Base-by-base conservation (phyloP, 1,140 invertebrate species). In the Macrobrachium nipponense region DNA sequence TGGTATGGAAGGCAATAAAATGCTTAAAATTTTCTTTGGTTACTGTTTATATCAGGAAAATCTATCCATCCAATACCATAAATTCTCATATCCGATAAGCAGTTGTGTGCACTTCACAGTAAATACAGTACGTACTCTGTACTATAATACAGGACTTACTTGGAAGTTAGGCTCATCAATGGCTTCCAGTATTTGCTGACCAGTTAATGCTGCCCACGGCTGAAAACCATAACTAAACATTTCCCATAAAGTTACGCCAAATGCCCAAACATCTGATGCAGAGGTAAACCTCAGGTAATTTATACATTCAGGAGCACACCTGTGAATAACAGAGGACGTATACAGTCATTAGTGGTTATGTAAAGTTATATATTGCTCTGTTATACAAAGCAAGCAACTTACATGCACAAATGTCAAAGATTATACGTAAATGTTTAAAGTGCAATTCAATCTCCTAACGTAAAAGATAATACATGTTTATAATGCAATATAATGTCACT, bases 161-260 rank as follows among this genome's bases (percentile, higher is more conserved):
- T 94, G 91, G 93, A 89, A 97, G 90, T 97, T 96, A 5, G 98
- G 98, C 83, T 96, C 95, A 91, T 99, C 98, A 79, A 99, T 98
- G 0, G 97, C 96, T 90, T 98, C 97, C 2, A 99, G 91, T 88
- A 99, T 99, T 92, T 99, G 95, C 89, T 98, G 96, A 0, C 98
- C 98, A 0, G 97, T 98, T 36, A 98, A 93, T 0, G 97, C 98
- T 0, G 96, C 96, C 98, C 98, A 99, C 0, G 98, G 98, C 91
- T 99, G 97, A 90, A 98, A 97, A 14, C 98, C 98, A 90, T 98
- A 99, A 15, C 97, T 97, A 90, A 99, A 99, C 96, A 99, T 98
- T 92, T 99, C 98, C 98, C 98, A 99, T 0, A 99, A 91, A n/a
- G 97, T 98, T 0, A 99, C 98, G 14, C 96, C 98, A 92, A 96